Conservation (phyloP, 30 jellyfish, hydroid and myxozoan species). For the Aurelia sp. region DNA sequence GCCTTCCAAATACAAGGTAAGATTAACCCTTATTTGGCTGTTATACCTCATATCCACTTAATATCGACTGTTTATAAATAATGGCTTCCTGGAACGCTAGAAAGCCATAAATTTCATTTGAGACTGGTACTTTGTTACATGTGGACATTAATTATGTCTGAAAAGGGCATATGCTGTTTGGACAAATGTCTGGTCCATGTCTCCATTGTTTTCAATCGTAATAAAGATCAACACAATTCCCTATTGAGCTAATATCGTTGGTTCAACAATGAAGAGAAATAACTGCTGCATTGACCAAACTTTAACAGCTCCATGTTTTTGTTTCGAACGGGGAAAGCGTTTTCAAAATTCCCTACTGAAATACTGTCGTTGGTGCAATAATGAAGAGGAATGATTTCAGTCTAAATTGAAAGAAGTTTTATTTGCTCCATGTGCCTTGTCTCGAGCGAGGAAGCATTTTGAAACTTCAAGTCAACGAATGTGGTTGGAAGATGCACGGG, state of each 20-base stretch:
- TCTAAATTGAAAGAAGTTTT: too few relatives aligned
- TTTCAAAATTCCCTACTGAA: too few relatives aligned
- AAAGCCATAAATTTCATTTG: slow-evolving; percentile 47
- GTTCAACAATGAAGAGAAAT: neutral
- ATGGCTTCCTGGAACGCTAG: slow-evolving; percentile 73
- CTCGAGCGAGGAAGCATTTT: too few relatives aligned
- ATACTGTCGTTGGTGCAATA: neutral
- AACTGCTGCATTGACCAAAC: too few relatives aligned
- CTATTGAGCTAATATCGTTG: too few relatives aligned
- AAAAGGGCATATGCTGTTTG: neutral
- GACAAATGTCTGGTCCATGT: neutral
- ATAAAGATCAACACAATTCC: neutral
- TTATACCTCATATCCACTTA: neutral
- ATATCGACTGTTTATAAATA: slow-evolving; percentile 1
- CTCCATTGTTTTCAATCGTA: neutral
- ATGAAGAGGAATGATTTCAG: neutral
- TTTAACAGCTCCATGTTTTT: too few relatives aligned
- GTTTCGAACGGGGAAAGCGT: too few relatives aligned
- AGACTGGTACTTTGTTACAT: slow-evolving; percentile 4
- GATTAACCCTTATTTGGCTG: neutral
- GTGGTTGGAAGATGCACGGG: too few relatives aligned
- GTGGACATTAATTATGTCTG: slow-evolving; percentile 53
- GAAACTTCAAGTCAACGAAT: too few relatives aligned
- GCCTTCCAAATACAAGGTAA: slow-evolving; percentile 12
- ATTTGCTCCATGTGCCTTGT: too few relatives aligned